Evolutionary conservation across 2,113 vertebrate species (phyloP), one percentile per base, ranked within the genome.

Genomic region (Epinephelus cyanopodus): DNA sequence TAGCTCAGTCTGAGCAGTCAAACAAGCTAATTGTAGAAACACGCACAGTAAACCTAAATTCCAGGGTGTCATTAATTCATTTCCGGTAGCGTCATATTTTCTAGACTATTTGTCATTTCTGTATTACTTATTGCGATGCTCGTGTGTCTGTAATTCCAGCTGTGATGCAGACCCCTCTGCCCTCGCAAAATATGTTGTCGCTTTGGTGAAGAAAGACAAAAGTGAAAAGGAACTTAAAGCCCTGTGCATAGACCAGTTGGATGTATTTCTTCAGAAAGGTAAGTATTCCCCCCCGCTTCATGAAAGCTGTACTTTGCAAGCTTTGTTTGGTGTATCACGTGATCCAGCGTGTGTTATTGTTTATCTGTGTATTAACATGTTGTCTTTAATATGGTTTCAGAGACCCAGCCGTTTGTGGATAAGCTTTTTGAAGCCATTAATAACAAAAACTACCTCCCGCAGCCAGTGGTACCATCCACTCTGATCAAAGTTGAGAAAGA

Each of bases 191-290:
- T 99, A 99, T 93, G 98, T 99, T 88, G 96, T 99, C 90, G 98
- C 98, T 82, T 95, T 99, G 94, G 98, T 99, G 87, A 99, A 99
- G 93, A 99, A 99, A 82, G 98, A 99, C 93, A 99, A 99, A 96
- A 98, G 94, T 79, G 98, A 99, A 86, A 97, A 98, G 90, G 98
- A 99, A 60, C 93, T 99, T 75, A 99, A 98, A 93, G 98, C 98
- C 45, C 93, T 99, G 70, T 99, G 98, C 92, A 97, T 99, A 89
- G 98, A 99, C 95, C 98, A 99, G 88, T 94, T 99, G 90, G 98
- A 99, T 95, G 98, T 99, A 74, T 99, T 99, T 95, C 98, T 99
- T 85, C 98, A 99, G 91, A 99, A 99, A 95, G 98, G 98, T 99
- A 95, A 72, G 67, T 19, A 18, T 56, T n/a, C 12, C 1, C 2